Conservation (phyloP, 2,113 vertebrate species). For the Lasiurus cinereus region DNA sequence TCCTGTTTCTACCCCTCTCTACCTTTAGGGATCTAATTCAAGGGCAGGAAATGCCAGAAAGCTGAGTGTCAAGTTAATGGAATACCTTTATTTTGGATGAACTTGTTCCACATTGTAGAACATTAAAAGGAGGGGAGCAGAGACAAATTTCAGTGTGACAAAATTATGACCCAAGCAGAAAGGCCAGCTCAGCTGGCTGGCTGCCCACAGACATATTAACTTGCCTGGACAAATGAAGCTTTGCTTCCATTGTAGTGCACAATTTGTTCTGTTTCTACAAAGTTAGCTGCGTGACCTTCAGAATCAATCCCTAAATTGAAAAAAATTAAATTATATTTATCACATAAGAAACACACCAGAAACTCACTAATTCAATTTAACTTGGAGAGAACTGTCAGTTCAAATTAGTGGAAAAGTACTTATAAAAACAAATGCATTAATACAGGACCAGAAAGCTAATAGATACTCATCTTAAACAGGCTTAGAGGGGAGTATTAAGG, state of each 20-base stretch:
- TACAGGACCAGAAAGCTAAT: neutral
- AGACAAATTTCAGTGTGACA: neutral
- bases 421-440: slow-evolving; percentile 34
- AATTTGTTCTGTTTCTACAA: slow-evolving; percentile 98
- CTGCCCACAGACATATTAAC: neutral
- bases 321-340: neutral
- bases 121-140: neutral
- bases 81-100: neutral
- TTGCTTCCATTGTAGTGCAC: slow-evolving; percentile 93
- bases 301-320: slow-evolving; percentile 93
- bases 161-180: neutral
- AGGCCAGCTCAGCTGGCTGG: too few relatives aligned
- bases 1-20: neutral
- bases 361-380: neutral
- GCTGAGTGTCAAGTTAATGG: neutral
- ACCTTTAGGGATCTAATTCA: neutral
- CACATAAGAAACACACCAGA: neutral
- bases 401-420: slow-evolving; percentile 2
- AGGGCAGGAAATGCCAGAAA: neutral
- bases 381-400: slow-evolving; percentile 1
- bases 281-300: slow-evolving; percentile 98
- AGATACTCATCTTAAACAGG: neutral
- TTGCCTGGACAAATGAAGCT: slow-evolving; percentile 94
- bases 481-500: neutral
- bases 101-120: neutral